These are phyloP conservation scores for Lepidurus packardi DNA, from an alignment of 1,140 invertebrate species.

Conservation along the genomic window DNA sequence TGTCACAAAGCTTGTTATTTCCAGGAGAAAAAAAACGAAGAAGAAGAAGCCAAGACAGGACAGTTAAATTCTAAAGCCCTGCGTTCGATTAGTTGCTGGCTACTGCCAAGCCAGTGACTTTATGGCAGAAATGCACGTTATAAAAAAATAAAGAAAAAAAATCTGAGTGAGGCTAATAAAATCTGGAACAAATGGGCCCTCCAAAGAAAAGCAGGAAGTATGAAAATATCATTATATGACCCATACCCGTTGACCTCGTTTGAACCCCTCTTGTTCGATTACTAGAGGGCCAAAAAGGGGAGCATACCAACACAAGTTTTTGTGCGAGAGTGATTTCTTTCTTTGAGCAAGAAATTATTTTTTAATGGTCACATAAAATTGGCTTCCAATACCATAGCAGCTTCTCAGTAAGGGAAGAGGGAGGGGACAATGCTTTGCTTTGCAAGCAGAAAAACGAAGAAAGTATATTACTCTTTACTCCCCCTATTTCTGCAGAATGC, in stretches of 20 bases:
- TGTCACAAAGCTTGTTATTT: no score
- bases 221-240: conserved; percentile 19
- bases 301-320: not conserved
- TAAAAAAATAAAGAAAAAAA: not conserved
- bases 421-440: not conserved
- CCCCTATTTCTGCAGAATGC: no score
- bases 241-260: no score
- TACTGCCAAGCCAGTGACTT: not conserved
- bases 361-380: not conserved
- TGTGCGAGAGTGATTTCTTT: not conserved
- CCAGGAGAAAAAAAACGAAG: no score
- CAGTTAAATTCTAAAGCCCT: not conserved
- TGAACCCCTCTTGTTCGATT: no score
- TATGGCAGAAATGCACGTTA: not conserved
- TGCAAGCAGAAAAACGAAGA: not conserved
- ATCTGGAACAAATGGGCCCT: not conserved
- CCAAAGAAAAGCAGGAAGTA: conserved; percentile 5
- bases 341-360: not conserved
- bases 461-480: not conserved
- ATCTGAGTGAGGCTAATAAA: not conserved
- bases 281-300: no score
- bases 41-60: no score
- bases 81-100: not conserved
- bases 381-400: not conserved
- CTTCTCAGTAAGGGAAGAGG: not conserved